These are phyloP conservation scores for Dysmachus trigonus DNA, from an alignment of 2,888 invertebrate genomes.

Conservation along the genomic window DNA sequence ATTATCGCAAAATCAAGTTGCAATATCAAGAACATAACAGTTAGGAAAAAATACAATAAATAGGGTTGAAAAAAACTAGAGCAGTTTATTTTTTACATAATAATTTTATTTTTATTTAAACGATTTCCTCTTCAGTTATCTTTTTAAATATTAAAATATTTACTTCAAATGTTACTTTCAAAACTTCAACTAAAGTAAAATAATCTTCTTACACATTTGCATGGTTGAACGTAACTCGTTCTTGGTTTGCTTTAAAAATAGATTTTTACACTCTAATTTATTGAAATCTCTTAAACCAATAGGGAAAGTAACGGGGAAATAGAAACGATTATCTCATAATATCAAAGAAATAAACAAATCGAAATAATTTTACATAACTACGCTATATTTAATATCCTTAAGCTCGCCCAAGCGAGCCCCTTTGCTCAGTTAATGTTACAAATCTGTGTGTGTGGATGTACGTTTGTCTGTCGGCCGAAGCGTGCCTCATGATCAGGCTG, in stretches of 20 bases:
- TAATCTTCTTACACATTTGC: not conserved
- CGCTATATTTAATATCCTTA: constrained; percentile 18
- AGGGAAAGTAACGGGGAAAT: not conserved
- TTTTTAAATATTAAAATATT: constrained; percentile 37
- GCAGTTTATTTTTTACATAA: constrained; percentile 10
- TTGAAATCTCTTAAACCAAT: not conserved
- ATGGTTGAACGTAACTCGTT: constrained; percentile 4
- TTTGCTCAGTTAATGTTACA: constrained; percentile 21
- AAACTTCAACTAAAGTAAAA: constrained; percentile 28
- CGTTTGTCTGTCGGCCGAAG: not conserved
- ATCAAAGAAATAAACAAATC: not conserved
- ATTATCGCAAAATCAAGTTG: too few species aligned
- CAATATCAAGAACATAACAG: not conserved
- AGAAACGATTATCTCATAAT: constrained; percentile 3
- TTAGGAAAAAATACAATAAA: not conserved
- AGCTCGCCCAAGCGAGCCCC: not conserved
- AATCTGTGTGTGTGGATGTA: constrained; percentile 30
- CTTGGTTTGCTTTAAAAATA: constrained; percentile 23
- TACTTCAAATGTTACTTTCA: constrained; percentile 33
- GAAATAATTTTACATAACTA: constrained; percentile 32
- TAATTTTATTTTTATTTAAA: constrained; percentile 40
- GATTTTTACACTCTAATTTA: constrained; percentile 26
- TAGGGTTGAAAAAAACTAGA: not conserved
- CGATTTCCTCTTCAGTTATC: constrained; percentile 14
- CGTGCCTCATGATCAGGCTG: not conserved